Evolutionary conservation across 2,113 vertebrate species (phyloP).

Genomic region (Megaptera novaeangliae): DNA sequence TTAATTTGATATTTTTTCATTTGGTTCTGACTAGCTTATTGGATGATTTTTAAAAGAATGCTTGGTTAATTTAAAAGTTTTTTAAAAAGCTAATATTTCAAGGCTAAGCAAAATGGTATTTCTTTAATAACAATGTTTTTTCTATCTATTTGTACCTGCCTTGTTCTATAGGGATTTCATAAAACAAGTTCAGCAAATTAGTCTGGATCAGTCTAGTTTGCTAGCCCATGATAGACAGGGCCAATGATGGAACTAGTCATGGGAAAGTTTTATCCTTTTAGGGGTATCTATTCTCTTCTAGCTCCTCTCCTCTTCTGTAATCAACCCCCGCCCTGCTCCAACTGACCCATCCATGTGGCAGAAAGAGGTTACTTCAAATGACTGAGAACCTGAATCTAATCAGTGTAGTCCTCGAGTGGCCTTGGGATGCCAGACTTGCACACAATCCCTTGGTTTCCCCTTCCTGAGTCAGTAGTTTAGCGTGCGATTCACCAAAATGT

Average conservation of each 20-base stretch:
- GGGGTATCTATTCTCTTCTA: not conserved
- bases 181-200: conserved; percentile 16
- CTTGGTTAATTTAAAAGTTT: conserved; percentile 23
- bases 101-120: conserved; percentile 30
- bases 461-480: conserved; percentile 10
- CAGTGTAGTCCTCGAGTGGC: not conserved
- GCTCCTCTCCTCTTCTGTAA: not conserved
- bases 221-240: not conserved
- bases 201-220: conserved; percentile 7
- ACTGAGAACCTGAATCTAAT: conserved; percentile 15
- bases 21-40: conserved; percentile 17
- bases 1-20: not conserved
- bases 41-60: conserved; percentile 9
- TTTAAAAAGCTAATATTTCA: conserved; percentile 17
- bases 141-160: not conserved
- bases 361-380: conserved; percentile 11
- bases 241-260: not conserved
- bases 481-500: not conserved
- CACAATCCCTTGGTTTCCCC: conserved; percentile 3
- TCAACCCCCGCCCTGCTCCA: not conserved
- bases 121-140: not conserved
- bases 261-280: not conserved
- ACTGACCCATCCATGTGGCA: not conserved
- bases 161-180: conserved; percentile 30
- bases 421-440: not conserved